A percentile compares a stretch with the other conserved stretches of the same genome.
Evolutionary conservation across 2,113 vertebrate genomes (phyloP).

Genomic region (Hypomesus transpacificus): DNA sequence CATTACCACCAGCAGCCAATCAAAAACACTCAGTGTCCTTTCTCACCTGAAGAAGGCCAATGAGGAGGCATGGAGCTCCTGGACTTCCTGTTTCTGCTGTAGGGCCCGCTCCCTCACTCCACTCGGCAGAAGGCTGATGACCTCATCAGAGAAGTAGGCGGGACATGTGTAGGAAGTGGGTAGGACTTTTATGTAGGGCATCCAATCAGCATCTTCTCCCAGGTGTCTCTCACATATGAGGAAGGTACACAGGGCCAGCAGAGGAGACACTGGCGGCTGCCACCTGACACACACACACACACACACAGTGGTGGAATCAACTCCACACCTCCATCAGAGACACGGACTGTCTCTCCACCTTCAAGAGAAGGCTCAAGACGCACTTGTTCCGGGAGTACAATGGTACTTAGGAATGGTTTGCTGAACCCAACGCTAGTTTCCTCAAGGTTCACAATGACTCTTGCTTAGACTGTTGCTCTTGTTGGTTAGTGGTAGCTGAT

Average conservation of each 20-base stretch:
- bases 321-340: no score
- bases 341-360: no score
- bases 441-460: no score
- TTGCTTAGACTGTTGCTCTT: no score
- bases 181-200: conserved; percentile 82
- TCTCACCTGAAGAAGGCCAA: conserved; percentile 71
- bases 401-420: no score
- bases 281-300: conserved; percentile 56
- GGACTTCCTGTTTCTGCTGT: conserved; percentile 71
- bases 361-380: no score
- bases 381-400: no score
- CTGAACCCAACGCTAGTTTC: no score
- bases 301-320: no score
- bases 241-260: conserved; percentile 84
- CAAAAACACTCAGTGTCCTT: neutral
- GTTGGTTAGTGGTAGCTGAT: no score
- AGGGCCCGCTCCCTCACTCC: conserved; percentile 63
- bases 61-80: conserved; percentile 69
- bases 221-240: conserved; percentile 80
- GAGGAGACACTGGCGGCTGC: conserved; percentile 72
- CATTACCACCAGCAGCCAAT: no score
- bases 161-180: conserved; percentile 82
- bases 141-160: conserved; percentile 67
- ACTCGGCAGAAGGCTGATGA: conserved; percentile 71
- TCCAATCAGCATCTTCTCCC: conserved; percentile 79